Evolutionary conservation across 2,797 vertebrate genomes (phyloP).

Genomic region (Gallinago nigripennis): DNA sequence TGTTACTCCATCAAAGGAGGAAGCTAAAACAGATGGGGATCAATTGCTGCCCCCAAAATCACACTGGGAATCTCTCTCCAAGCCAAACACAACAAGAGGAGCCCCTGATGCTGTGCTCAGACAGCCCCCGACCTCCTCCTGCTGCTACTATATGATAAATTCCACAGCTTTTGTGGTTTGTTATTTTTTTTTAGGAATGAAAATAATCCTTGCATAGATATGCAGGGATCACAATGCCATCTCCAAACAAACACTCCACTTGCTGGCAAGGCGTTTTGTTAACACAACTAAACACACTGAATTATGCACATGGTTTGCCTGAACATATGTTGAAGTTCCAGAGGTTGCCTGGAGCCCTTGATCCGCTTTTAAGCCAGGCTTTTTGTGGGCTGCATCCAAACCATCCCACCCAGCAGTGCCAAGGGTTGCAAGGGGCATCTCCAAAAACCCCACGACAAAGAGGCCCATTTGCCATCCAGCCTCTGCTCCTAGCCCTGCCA

Average conservation of each 20-base stretch:
- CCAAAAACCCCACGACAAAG: neutral
- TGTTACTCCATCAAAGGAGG: neutral
- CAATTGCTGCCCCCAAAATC: neutral
- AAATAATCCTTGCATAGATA: slow-evolving; percentile 7
- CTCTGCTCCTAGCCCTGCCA: neutral
- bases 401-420: neutral
- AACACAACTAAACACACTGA: neutral
- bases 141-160: slow-evolving; percentile 1
- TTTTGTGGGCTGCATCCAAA: neutral
- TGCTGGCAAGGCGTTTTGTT: neutral
- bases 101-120: neutral
- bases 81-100: slow-evolving; percentile 25
- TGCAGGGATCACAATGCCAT: neutral
- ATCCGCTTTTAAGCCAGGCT: neutral
- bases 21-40: neutral
- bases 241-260: neutral
- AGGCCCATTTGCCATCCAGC: neutral
- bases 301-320: neutral
- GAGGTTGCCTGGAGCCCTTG: neutral
- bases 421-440: neutral
- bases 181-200: neutral
- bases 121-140: neutral
- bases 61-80: neutral
- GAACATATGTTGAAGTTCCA: neutral
- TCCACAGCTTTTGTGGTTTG: neutral